A percentile compares a stretch with the other conserved stretches of the same genome.
Conservation (phyloP, 2,797 vertebrate species). For the Hephaestus fuliginosus region DNA sequence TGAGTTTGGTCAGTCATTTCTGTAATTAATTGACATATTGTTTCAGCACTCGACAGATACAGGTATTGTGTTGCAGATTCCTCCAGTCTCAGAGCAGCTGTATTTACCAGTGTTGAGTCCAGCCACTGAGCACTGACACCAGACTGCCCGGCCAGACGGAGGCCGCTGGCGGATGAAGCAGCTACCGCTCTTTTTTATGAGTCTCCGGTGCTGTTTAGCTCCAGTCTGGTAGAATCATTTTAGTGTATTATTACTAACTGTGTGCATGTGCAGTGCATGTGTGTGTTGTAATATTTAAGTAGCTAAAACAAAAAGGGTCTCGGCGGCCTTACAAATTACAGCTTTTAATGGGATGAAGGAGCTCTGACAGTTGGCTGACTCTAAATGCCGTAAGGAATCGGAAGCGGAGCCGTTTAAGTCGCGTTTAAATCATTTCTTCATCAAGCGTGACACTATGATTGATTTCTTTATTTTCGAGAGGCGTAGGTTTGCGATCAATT, state of each 20-base stretch:
- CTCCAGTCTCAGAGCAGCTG: constrained; percentile 15
- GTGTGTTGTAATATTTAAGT: constrained; percentile 53
- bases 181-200: constrained; percentile 71
- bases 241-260: constrained; percentile 52
- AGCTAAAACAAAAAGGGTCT: constrained; percentile 45
- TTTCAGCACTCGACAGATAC: background rate
- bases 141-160: constrained; percentile 64
- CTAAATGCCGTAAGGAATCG: constrained; percentile 22
- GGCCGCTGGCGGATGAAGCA: constrained; percentile 47
- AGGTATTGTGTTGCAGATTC: background rate
- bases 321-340: constrained; percentile 39
- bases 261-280: constrained; percentile 49
- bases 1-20: too few relatives aligned
- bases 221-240: constrained; percentile 64
- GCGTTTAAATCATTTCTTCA: constrained; percentile 24
- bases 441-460: constrained; percentile 35
- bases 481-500: constrained; percentile 29
- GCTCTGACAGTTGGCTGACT: constrained; percentile 65
- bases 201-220: constrained; percentile 56
- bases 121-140: constrained; percentile 60
- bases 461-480: constrained; percentile 45
- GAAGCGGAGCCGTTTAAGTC: constrained; percentile 42
- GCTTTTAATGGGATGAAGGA: constrained; percentile 40
- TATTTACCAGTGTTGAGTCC: constrained; percentile 21
- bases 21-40: background rate